A percentile compares a stretch with the other conserved stretches of the same genome.
Conservation (phyloP, 2,797 vertebrate species). For the Perodicticus potto region DNA sequence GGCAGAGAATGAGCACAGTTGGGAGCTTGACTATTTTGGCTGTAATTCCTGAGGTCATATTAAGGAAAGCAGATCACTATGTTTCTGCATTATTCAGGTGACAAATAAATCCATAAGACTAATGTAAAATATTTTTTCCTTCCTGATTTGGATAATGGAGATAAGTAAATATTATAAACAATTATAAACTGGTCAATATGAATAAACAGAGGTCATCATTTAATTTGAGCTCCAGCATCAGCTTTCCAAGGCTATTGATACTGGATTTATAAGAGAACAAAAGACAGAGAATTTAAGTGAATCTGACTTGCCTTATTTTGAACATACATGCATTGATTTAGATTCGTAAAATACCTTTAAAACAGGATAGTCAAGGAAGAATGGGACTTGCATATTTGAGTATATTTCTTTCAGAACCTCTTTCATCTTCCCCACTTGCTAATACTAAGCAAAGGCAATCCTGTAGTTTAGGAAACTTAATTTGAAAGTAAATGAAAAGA, state of each 20-base stretch:
- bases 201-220: not conserved
- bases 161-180: not conserved
- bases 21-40: not conserved
- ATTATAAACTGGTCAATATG: not conserved
- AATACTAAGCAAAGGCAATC: not conserved
- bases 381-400: not conserved
- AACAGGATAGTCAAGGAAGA: not conserved
- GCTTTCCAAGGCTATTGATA: not conserved
- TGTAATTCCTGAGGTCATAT: not conserved
- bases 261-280: not conserved
- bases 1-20: constrained; percentile 27
- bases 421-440: not conserved
- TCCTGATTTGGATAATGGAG: not conserved
- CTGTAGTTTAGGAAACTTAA: not conserved
- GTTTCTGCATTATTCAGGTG: not conserved
- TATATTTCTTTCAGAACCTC: not conserved
- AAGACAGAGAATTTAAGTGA: not conserved
- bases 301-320: constrained; percentile 13
- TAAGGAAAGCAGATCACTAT: constrained; percentile 41
- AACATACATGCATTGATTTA: not conserved
- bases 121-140: constrained; percentile 51
- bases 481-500: constrained; percentile 14
- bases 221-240: not conserved
- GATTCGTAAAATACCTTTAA: not conserved
- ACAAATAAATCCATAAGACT: not conserved